phyloP scores from a whole-genome alignment of 2,797 vertebrate genomes.

The Danionella dracula region DNA sequence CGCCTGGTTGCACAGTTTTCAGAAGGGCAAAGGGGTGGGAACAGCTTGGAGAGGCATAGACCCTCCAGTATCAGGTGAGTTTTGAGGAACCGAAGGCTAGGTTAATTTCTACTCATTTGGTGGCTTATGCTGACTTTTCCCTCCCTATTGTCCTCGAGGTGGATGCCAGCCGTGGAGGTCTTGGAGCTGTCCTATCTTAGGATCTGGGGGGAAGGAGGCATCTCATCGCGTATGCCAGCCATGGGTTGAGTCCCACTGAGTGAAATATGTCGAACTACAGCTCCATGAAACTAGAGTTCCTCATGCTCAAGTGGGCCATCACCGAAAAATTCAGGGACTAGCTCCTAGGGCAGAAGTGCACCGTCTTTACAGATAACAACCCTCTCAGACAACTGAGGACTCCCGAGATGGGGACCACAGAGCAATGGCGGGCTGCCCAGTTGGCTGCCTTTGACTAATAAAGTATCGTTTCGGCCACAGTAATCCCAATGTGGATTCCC shows the following conservation, averaged over 20 bases:
- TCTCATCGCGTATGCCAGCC: neutral
- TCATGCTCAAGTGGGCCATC: neutral
- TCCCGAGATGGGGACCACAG: neutral
- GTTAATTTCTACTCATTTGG: too few species aligned
- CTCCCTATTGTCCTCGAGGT: neutral
- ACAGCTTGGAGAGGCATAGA: neutral
- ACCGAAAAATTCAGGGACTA: neutral
- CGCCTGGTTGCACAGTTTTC: too few species aligned
- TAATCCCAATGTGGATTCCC: too few species aligned
- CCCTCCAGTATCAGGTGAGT: neutral
- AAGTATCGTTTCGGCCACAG: too few species aligned
- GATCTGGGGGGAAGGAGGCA: neutral
- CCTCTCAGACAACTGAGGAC: neutral
- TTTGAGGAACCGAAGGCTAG: too few species aligned
- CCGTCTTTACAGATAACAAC: too few species aligned
- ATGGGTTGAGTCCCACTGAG: too few species aligned
- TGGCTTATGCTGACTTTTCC: too few species aligned
- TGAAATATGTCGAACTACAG: too few species aligned
- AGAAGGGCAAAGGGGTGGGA: neutral
- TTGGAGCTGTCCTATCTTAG: neutral
- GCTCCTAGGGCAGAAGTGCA: too few species aligned
- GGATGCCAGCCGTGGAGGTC: neutral
- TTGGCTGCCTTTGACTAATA: too few species aligned
- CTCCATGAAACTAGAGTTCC: too few species aligned
- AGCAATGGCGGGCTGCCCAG: neutral